A percentile compares a stretch with the other conserved stretches of the same genome.
These are phyloP conservation scores for Acleris holmiana DNA, from an alignment of 2,888 invertebrate genomes.

Conservation along the genomic window DNA sequence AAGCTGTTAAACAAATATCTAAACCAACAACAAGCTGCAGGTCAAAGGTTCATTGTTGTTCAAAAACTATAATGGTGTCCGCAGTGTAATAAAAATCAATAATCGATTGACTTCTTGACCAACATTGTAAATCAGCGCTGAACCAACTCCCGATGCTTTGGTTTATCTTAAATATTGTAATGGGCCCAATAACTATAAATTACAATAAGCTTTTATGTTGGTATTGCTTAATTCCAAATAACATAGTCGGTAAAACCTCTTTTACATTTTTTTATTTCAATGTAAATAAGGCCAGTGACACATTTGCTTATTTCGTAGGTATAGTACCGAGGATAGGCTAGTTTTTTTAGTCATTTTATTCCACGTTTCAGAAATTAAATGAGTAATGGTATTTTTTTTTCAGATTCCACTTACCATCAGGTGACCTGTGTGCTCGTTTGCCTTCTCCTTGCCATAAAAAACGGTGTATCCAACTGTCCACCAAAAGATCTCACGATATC, in stretches of 20 bases:
- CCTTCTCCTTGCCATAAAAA: too few relatives aligned
- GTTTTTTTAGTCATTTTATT: too few relatives aligned
- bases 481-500: background rate
- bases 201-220: constrained; percentile 25
- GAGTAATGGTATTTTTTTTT: too few relatives aligned
- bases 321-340: too few relatives aligned
- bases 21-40: constrained; percentile 2
- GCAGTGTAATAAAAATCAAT: constrained; percentile 20
- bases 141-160: constrained; percentile 4
- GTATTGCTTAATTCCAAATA: constrained; percentile 20
- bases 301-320: too few relatives aligned
- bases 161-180: constrained; percentile 34
- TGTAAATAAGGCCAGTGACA: background rate
- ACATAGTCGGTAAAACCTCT: background rate
- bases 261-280: background rate
- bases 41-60: constrained; percentile 10
- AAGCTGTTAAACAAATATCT: too few relatives aligned
- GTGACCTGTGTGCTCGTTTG: too few relatives aligned
- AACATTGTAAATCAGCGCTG: constrained; percentile 21
- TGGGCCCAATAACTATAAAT: constrained; percentile 28
- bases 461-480: background rate
- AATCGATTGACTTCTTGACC: constrained; percentile 31
- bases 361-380: too few relatives aligned
- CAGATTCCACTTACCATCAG: too few relatives aligned
- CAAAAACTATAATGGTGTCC: constrained; percentile 10